Conservation (phyloP, 2,113 vertebrate species). For the Caracal caracal region DNA sequence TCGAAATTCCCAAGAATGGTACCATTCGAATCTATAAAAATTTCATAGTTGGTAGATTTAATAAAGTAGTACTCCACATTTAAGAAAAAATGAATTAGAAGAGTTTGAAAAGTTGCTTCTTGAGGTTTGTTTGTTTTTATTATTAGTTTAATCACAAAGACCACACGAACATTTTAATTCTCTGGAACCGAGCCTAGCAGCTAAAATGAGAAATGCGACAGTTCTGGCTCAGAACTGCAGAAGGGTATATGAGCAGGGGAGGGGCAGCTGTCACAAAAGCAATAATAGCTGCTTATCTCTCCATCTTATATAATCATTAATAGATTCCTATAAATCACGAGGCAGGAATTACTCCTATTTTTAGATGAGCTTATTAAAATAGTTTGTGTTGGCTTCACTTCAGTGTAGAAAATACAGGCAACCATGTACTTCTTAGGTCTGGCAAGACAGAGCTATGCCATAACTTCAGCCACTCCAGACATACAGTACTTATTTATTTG, state of each 20-base stretch:
- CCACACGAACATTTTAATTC: background rate
- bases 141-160: slow-evolving; percentile 57
- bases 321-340: slow-evolving; percentile 55
- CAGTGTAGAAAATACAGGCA: slow-evolving; percentile 27
- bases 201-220: background rate
- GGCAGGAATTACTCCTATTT: slow-evolving; percentile 54
- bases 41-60: background rate
- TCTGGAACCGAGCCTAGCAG: background rate
- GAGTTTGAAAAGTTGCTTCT: slow-evolving; percentile 3
- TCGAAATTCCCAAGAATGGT: background rate
- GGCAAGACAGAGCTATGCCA: background rate
- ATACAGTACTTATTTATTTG: background rate
- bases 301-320: background rate
- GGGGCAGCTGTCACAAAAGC: background rate
- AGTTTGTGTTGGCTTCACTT: slow-evolving; percentile 36
- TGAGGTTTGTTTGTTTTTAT: background rate
- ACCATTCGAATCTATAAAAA: background rate
- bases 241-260: background rate
- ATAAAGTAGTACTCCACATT: background rate
- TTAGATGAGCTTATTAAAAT: slow-evolving; percentile 59
- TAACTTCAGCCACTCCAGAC: slow-evolving; percentile 7
- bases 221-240: background rate
- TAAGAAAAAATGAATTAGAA: slow-evolving; percentile 13
- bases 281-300: background rate
- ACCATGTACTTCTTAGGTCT: slow-evolving; percentile 4